Conservation (phyloP, 2,797 vertebrate species). For the Mus spretus region DNA sequence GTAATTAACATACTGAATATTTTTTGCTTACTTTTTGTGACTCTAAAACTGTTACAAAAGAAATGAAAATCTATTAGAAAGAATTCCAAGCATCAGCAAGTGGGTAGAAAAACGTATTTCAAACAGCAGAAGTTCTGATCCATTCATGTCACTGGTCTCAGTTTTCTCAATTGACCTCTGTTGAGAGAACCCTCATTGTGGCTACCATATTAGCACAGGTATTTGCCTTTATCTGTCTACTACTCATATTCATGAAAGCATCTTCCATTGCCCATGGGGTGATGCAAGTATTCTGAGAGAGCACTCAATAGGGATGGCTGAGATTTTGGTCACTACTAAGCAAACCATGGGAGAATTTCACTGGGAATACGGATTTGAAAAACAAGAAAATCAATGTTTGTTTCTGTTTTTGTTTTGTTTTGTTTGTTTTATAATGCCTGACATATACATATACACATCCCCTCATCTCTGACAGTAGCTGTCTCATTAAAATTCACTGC, state of each 20-base stretch:
- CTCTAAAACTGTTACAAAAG: neutral
- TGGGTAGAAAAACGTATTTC: neutral
- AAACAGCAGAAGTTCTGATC: neutral
- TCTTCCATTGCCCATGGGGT: neutral
- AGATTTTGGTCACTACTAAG: constrained; percentile 36
- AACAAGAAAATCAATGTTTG: neutral
- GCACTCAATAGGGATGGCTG: neutral
- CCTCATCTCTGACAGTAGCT: neutral
- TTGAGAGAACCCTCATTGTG: neutral
- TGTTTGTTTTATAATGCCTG: neutral
- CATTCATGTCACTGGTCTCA: neutral
- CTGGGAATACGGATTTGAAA: neutral
- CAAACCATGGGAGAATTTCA: neutral
- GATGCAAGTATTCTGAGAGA: neutral
- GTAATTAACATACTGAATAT: neutral
- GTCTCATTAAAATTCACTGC: neutral
- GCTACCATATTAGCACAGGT: too few relatives aligned
- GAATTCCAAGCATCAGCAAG: constrained; percentile 13
- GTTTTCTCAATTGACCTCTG: neutral
- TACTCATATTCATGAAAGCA: neutral
- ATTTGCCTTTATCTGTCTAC: neutral
- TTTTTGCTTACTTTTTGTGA: neutral
- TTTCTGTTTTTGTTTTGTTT: neutral
- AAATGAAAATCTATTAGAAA: neutral
- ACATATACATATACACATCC: neutral